Base-by-base conservation (phyloP, 2,888 invertebrate genomes). In the Melieria crassipennis region DNA sequence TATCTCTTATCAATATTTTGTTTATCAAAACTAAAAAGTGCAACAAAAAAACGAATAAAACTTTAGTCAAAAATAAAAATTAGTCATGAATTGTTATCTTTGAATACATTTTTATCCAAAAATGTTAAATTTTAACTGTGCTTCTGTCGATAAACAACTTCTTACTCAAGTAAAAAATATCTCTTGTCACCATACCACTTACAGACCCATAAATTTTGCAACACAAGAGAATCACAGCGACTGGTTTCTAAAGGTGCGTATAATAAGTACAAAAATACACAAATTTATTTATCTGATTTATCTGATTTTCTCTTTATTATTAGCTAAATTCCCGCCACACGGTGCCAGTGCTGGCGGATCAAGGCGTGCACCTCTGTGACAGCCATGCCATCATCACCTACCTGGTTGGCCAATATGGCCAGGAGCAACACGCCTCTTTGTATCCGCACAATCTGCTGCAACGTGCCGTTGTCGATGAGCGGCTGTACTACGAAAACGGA, bases 241-340 rank as follows among this genome's bases (percentile, higher is more conserved):
- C 62, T 77, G 77, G 77, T 77, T 71, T 62, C 52, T 75, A 56
- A 76, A 76, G 75, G 76, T 75, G 10, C 16, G 45, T 10, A 52
- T 0, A 10, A n/a, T 7, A 0, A 16, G 9, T 50, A 13, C 30
- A 30, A 48, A 30, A 30, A 16, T 46, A 48, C 4, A 55, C 16
- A 16, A n/a, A 65, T 16, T 57, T n/a, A n/a, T n/a, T n/a, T n/a
- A n/a, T n/a, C n/a, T n/a, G n/a, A n/a, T n/a, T n/a, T n/a, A n/a
- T n/a, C 45, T n/a, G 10, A 55, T 45, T 52, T 30, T 13, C 13
- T 55, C 9, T 57, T 11, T 13, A 67, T n/a, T 46, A 67, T 11
- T 78, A 89, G 89, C 75, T 88, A 16, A 89, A 89, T 81, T 89
- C 89, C 0, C 85, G 87, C 69, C 88, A 88, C 75, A 87, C 88